Evolutionary conservation across 2,888 invertebrate species (phyloP), one percentile per base, ranked within the genome.

Genomic region (Chironomus tentans): DNA sequence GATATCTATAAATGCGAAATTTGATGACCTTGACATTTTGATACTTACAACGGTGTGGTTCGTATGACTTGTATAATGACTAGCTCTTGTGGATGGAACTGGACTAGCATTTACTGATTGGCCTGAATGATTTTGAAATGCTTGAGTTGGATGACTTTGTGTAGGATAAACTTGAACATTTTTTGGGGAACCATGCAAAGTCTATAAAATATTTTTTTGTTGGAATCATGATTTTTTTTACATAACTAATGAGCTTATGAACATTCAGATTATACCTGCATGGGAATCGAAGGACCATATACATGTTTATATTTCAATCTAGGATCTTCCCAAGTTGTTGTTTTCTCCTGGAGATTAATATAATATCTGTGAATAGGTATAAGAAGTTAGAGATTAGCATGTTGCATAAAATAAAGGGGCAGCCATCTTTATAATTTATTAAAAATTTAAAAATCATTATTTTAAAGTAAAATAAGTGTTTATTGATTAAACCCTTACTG

Each of bases 251-350:
- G 38, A 69, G 7, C 1, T 10, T 1, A 38, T 1, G 38, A 10
- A 10, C 10, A 38, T 38, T 13, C 62, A 15, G 12, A 7, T n/a
- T 61, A 12, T 82, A 90, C 90, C 88, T 90, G 90, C 82, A 90
- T 80, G 15, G 88, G 86, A 80, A 89, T 89, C 78, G 85, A 84
- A 76, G 85, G 84, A 78, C 86, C 84, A 79, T 85, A 87, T 79
- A 84, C 81, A 80, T 83, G 84, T 74, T 86, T 86, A 79, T 87
- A 87, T 78, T 87, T 85, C 75, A 85, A 84, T 79, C 92, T 86
- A 15, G 92, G 92, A 85, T 93, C 92, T 80, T 92, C 91, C 88
- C 92, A 90, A 80, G 91, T 89, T 79, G 92, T 92, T 65, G 88
- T 88, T 83, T 90, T 90, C 71, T 88, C 90, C 78, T 87, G 86